Base-by-base conservation (phyloP, 2,113 vertebrate genomes). In the Brachyhypopomus gauderio region DNA sequence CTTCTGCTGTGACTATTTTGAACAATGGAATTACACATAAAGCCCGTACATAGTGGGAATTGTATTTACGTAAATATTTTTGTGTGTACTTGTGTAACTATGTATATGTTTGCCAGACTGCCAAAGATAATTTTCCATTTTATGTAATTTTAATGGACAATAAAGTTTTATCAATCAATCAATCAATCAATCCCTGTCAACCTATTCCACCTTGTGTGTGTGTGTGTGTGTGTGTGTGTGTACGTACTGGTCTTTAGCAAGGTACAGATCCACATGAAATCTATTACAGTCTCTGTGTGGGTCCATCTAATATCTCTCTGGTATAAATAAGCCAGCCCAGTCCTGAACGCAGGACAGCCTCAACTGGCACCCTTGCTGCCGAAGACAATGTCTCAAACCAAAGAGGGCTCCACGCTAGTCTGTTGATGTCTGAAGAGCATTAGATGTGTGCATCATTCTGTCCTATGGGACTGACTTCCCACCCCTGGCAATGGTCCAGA, bases 261-360 rank as follows among this genome's bases (percentile, higher is more conserved):
- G 69, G 74, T 45, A 52, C 74, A 69, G 25, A 70, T 74, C 62
- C 70, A 66, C 48, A 45, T 75, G 76, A 74, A 76, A 75, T 75
- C 34, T 66, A 75, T 83, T 74, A 78, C 48, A 48, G 66, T 9
- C 17, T 83, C 45, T 77, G 38, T 17, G 19, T 78, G 55, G 52
- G 66, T 56, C 64, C 52, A 48, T 77, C 66, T 38, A 75, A 75
- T 38, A 71, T 22, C 56, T 23, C 23, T 62, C 63, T 36, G 5
- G 69, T 22, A 5, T 78, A 66, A 55, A 72, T 64, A 38, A 56
- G 55, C 66, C 23, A 62, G 64, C 74, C 52, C 79, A 27, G 52
- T 16, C 20, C 66, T 38, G 71, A 5, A 27, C 63, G 19, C 38
- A 20, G 22, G 45, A 52, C 11, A 52, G 9, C 9, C 1, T 11